Percentiles rank a stretch among this genome's conserved stretches.
Evolutionary conservation across 2,888 invertebrate species (phyloP).

Genomic region (Cephus spinipes): DNA sequence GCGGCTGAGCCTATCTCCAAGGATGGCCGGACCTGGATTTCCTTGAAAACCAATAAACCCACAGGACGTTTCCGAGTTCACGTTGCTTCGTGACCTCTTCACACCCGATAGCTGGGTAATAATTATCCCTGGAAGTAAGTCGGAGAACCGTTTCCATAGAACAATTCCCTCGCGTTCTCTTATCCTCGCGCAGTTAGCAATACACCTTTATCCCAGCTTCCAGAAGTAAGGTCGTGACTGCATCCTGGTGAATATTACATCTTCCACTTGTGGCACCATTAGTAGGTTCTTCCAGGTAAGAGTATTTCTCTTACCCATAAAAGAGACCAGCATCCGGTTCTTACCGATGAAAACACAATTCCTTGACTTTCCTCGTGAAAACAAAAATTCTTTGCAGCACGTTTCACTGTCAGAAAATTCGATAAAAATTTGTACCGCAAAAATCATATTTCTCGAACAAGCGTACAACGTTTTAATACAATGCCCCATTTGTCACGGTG

Average conservation of each 20-base stretch:
- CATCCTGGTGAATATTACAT: not conserved
- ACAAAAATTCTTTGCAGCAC: not conserved
- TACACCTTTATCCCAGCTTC: not conserved
- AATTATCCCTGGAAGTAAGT: conserved; percentile 49
- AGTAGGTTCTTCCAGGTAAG: not conserved
- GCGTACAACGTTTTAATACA: not conserved
- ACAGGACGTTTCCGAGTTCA: conserved; percentile 21
- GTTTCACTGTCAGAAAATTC: not conserved
- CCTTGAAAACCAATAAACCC: conserved; percentile 43
- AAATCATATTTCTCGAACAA: not conserved
- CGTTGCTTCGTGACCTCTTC: conserved; percentile 34
- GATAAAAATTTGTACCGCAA: not conserved
- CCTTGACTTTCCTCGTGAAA: not conserved
- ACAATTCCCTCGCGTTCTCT: conserved; percentile 26
- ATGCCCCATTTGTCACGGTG: not conserved
- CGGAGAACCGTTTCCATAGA: conserved; percentile 19
- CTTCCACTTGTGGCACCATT: not conserved
- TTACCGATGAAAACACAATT: not conserved
- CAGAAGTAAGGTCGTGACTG: not conserved
- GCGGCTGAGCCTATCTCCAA: too few species aligned
- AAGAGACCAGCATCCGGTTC: not conserved
- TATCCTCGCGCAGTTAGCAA: not conserved
- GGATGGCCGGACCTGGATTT: conserved; percentile 25
- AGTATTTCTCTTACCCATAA: not conserved
- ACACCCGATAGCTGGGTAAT: conserved; percentile 39